Evolutionary conservation across 2,797 vertebrate genomes (phyloP).

Genomic region (Malacoctenus gilli): DNA sequence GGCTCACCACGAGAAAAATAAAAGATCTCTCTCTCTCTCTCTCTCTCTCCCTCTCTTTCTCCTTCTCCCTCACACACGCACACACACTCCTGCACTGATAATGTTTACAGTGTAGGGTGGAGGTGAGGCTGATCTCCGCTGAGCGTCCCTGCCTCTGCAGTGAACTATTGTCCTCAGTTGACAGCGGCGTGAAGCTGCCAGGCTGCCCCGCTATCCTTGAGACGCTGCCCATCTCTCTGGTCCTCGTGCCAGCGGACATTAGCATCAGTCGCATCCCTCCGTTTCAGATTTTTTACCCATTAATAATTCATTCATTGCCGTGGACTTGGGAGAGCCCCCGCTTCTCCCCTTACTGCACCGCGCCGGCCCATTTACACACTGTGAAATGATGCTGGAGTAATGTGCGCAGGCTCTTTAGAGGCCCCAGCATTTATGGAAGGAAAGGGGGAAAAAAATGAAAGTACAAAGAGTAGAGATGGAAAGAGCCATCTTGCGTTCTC

Average conservation of each 20-base stretch:
- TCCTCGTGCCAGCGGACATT: conserved; percentile 75
- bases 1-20: conserved; percentile 31
- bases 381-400: conserved; percentile 51
- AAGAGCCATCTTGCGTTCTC: conserved; percentile 31
- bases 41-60: neutral
- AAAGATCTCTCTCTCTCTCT: conserved; percentile 4
- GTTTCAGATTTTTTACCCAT: conserved; percentile 76
- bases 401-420: conserved; percentile 48
- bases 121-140: conserved; percentile 58
- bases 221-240: conserved; percentile 65
- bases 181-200: conserved; percentile 51
- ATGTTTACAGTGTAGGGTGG: conserved; percentile 44
- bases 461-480: conserved; percentile 23
- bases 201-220: conserved; percentile 66
- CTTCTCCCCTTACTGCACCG: conserved; percentile 46
- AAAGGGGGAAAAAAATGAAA: neutral
- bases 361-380: conserved; percentile 59
- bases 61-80: conserved; percentile 7
- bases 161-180: conserved; percentile 63
- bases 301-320: conserved; percentile 79
- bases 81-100: conserved; percentile 9
- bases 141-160: conserved; percentile 47
- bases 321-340: conserved; percentile 60
- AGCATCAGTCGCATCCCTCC: conserved; percentile 74
- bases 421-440: conserved; percentile 44